Percentiles rank a stretch among this genome's conserved stretches.
Conservation (phyloP, 2,113 vertebrate species). For the Lasiurus borealis region DNA sequence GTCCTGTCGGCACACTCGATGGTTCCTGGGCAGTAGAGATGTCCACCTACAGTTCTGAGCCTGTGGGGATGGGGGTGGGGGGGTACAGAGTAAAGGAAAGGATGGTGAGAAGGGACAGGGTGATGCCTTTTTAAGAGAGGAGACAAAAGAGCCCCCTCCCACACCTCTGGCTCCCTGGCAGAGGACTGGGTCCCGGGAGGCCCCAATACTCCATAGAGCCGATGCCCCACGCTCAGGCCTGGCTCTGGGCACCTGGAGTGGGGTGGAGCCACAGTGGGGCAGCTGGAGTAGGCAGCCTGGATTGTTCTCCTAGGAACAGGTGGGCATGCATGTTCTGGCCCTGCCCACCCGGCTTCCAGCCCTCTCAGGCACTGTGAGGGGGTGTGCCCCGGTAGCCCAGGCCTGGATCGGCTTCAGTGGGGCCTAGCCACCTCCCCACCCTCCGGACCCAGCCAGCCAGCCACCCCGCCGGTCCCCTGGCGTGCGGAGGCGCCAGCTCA, state of each 20-base stretch:
- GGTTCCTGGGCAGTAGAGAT: conserved; percentile 53
- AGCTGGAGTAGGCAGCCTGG: background rate
- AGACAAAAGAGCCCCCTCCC: background rate
- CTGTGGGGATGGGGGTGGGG: conserved; percentile 50
- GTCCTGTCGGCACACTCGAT: conserved; percentile 9
- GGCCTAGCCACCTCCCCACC: background rate
- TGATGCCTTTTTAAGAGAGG: background rate
- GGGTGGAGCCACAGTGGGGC: background rate
- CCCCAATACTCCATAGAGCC: conserved; percentile 1
- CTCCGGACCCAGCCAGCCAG: conserved; percentile 45
- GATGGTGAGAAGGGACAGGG: background rate
- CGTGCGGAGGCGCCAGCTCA: conserved; percentile 22
- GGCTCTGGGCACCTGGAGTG: conserved; percentile 36
- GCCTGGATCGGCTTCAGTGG: conserved; percentile 24
- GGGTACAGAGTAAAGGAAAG: conserved; percentile 53
- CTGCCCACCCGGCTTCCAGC: conserved; percentile 33
- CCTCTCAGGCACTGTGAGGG: conserved; percentile 20
- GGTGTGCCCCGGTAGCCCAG: background rate
- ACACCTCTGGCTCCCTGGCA: background rate
- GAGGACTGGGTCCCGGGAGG: background rate
- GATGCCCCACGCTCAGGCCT: background rate
- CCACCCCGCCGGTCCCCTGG: too few relatives aligned
- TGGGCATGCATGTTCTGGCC: conserved; percentile 25
- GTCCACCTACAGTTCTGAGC: conserved; percentile 56
- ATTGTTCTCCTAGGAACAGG: background rate